Evolutionary conservation across 2,888 invertebrate species (phyloP), one percentile per base, ranked within the genome.

Genomic region (Trilocha varians): DNA sequence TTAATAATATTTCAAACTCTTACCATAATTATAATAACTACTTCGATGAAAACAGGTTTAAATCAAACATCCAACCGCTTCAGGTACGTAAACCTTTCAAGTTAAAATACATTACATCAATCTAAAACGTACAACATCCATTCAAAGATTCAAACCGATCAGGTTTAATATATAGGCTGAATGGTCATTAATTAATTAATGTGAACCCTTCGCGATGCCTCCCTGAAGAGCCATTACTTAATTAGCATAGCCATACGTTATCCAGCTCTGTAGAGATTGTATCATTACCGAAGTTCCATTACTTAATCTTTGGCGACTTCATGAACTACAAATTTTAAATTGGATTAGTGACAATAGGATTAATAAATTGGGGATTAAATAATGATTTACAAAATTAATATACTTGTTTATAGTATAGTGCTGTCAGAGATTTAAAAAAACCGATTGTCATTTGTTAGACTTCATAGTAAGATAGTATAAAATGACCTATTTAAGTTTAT

Each of bases 181-280:
- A 74, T 70, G 69, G 75, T 71, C 70, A 79, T 82, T 85, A 83
- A 83, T 85, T 84, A 82, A 84, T 85, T 84, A 82, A 63, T 57
- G 49, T 58, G 60, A 68, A 76, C 79, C 84, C 78, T 80, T 78
- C 67, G 65, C 70, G 69, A 73, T 69, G 64, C 65, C 73, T 65
- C 82, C 73, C 80, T 46, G 45, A 63, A 65, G 83, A 65, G 61
- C 73, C 78, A 78, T 85, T 80, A 77, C 73, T 84, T 85, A 80
- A 83, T 85, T 83, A 84, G 59, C 63, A 74, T 72, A 65, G 65
- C 59, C 70, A 64, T 70, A 65, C 60, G 64, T 57, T 63, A 6
- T 25, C 25, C 25, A 13, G 39, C 36, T 16, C 14, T 4, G 8
- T 25, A 6, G 25, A 25, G 25, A 25, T 25, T 25, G 25, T 25